phyloP scores from a whole-genome alignment of 2,797 vertebrate species.

The Chanos chanos region DNA sequence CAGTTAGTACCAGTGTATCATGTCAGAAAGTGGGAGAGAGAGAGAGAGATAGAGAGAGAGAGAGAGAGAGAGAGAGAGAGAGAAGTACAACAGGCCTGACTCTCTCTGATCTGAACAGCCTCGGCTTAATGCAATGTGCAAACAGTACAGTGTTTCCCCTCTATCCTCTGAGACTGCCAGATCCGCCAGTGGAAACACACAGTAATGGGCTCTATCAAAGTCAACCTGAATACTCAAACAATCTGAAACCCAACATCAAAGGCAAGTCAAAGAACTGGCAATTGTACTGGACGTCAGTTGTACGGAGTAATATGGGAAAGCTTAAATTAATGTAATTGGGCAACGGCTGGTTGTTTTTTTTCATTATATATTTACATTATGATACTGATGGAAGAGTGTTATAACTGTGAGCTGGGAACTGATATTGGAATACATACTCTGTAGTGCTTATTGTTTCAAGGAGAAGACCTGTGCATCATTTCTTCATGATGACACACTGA shows the following conservation, averaged over 20 bases:
- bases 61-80: background rate
- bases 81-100: background rate
- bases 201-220: constrained; percentile 66
- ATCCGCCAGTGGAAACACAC: constrained; percentile 40
- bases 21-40: no score
- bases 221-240: constrained; percentile 61
- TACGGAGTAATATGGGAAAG: background rate
- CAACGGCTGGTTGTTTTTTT: no score
- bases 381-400: no score
- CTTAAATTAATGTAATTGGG: constrained; percentile 24
- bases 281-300: constrained; percentile 49
- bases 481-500: no score
- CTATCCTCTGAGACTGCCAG: constrained; percentile 40
- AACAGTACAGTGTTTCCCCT: constrained; percentile 49
- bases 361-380: no score
- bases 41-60: no score
- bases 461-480: no score
- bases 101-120: constrained; percentile 24
- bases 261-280: constrained; percentile 50
- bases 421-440: no score
- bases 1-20: no score
- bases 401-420: no score
- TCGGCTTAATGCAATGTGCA: constrained; percentile 32
- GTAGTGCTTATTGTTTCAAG: no score
- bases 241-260: constrained; percentile 62